Percentiles rank a stretch among this genome's conserved stretches.
Conservation (phyloP, 53 echinoderm and acorn worm species). For the Echinarachnius parma region DNA sequence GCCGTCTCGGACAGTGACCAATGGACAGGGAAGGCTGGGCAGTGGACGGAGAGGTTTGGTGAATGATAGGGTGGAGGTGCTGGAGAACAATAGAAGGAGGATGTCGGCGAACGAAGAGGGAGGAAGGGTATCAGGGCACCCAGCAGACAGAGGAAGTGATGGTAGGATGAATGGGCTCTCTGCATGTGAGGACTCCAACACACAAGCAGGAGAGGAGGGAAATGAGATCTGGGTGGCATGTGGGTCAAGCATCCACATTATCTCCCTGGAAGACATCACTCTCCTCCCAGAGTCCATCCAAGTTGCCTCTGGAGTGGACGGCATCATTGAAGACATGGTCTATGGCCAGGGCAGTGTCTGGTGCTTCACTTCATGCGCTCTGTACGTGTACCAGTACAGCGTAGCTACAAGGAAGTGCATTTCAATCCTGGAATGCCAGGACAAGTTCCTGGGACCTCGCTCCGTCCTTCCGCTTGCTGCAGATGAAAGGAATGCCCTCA, state of each 20-base stretch:
- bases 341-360: constrained; percentile 50
- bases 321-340: constrained; percentile 33
- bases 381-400: constrained; percentile 54
- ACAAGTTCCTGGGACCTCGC: neutral
- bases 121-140: neutral
- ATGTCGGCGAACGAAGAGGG: no score
- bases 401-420: constrained; percentile 39
- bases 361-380: constrained; percentile 58
- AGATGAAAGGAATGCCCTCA: neutral
- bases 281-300: constrained; percentile 37
- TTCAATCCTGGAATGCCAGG: constrained; percentile 45
- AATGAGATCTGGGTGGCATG: constrained; percentile 46
- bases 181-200: no score
- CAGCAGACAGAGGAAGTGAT: constrained; percentile 7
- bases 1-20: constrained; percentile 9
- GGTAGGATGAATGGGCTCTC: no score
- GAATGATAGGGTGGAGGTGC: neutral
- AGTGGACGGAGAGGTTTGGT: neutral
- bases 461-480: constrained; percentile 5
- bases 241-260: constrained; percentile 16
- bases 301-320: constrained; percentile 26
- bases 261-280: constrained; percentile 8
- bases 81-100: no score
- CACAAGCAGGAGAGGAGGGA: no score
- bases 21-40: neutral